Base-by-base conservation (phyloP, 2,888 invertebrate genomes). In the Eupithecia inturbata region DNA sequence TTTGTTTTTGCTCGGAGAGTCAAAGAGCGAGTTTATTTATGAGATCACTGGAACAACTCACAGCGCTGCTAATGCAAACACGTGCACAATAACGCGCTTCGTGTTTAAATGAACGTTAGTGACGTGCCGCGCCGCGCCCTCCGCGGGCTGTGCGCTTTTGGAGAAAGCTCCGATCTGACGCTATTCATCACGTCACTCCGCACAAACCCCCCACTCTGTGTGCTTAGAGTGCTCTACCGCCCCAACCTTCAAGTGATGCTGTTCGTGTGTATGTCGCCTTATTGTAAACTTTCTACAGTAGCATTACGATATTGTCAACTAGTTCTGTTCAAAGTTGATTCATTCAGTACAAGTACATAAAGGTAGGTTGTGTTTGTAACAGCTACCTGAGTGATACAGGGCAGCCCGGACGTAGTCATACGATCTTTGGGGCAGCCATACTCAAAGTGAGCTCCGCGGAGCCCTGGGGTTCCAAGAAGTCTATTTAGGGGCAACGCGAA, bases 51-150 rank as follows among this genome's bases (percentile, higher is more conserved):
- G 41, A 67, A 41, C 60, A 60, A 68, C 73, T 68, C 63, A 63
- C 66, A 68, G 75, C 71, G 45, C 67, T 70, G 77, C 68, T 70
- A 68, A 80, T 80, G 81, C 79, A 80, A 79, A 79, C 78, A 77
- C 77, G 69, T 77, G 80, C 82, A 82, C 83, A 85, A 85, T 83
- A 84, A 84, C 79, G 83, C 79, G 82, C 80, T 82, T 81, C 77
- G 78, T 79, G 79, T 82, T 79, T 72, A 78, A 82, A 81, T 82
- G 77, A 80, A 76, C 45, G 6, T 45, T 45, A 10, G 49, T 49
- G 49, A n/a, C n/a, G n/a, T 1, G n/a, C n/a, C n/a, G 33, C 33
- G 33, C 33, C 7, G n/a, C 49, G 14, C 60, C 60, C 16, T 5
- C 60, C 60, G 28, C 60, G 4, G 16, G 10, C 14, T 5, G 16